Percentiles rank a stretch among this genome's conserved stretches.
phyloP scores from a whole-genome alignment of 2,113 vertebrate genomes.

The Callipepla squamata region DNA sequence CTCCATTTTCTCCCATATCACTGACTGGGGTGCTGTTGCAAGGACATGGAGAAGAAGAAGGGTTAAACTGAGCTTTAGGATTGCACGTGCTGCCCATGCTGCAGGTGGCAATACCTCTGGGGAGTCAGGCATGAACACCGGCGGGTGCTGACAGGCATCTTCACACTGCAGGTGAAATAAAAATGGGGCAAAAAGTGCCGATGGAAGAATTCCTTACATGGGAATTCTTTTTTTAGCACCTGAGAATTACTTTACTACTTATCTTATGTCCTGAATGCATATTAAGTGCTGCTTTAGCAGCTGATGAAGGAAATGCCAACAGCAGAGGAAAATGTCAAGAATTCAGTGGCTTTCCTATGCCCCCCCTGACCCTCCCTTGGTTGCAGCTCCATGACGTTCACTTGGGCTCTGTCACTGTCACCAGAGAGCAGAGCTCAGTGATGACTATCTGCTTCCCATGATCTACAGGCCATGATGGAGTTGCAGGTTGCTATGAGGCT shows the following conservation, averaged over 20 bases:
- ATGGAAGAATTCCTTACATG: background rate
- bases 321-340: conserved; percentile 51
- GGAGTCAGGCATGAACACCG: background rate
- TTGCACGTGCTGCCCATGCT: background rate
- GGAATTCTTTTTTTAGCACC: conserved; percentile 14
- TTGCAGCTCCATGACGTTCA: background rate
- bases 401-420: background rate
- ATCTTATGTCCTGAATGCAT: conserved; percentile 28
- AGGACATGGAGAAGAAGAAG: rapidly evolving
- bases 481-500: no score
- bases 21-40: rapidly evolving
- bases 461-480: no score
- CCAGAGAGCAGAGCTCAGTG: background rate
- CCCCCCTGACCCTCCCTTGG: no score
- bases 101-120: background rate
- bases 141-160: background rate
- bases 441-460: background rate
- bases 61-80: background rate
- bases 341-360: background rate
- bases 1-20: background rate
- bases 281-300: background rate
- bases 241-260: conserved; percentile 10
- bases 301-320: conserved; percentile 36
- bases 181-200: background rate
- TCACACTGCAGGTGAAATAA: background rate